These are phyloP conservation scores for Melanargia galathea DNA, from an alignment of 2,888 invertebrate species.

Conservation along the genomic window DNA sequence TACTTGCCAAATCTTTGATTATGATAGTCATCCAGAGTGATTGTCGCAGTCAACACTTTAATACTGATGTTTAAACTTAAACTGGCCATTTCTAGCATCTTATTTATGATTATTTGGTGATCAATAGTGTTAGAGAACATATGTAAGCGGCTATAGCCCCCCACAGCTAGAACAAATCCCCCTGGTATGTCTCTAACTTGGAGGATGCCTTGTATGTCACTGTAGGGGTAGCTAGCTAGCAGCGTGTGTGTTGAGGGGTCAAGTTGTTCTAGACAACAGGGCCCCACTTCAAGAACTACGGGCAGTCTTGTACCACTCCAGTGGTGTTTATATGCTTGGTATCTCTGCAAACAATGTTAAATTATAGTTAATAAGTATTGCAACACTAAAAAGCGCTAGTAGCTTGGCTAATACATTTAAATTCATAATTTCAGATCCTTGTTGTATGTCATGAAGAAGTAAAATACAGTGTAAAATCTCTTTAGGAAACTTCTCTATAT, in stretches of 20 bases:
- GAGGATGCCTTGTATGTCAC: constrained; percentile 73
- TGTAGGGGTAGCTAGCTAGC: constrained; percentile 84
- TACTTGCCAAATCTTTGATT: constrained; percentile 95
- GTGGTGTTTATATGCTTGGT: constrained; percentile 96
- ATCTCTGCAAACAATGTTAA: constrained; percentile 81
- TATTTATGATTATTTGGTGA: constrained; percentile 92
- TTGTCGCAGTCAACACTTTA: constrained; percentile 90
- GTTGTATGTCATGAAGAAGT: too few species aligned
- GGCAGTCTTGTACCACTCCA: constrained; percentile 97
- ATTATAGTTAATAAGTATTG: neutral
- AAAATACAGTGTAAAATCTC: too few species aligned
- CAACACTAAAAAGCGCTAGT: too few species aligned
- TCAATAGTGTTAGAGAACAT: constrained; percentile 92
- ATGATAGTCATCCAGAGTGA: constrained; percentile 93
- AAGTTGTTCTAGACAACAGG: constrained; percentile 94
- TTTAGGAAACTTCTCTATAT: too few species aligned
- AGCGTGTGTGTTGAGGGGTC: constrained; percentile 92
- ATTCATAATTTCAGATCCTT: too few species aligned
- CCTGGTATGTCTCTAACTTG: constrained; percentile 94
- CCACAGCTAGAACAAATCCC: constrained; percentile 95
- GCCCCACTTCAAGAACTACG: constrained; percentile 94
- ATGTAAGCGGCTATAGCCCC: constrained; percentile 95
- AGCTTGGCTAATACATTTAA: too few species aligned
- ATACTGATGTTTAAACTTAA: constrained; percentile 91
- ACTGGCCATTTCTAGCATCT: constrained; percentile 91